Percentiles rank a stretch among this genome's conserved stretches.
phyloP scores from a whole-genome alignment of 2,797 vertebrate genomes.

The Sebastes melanostomus region DNA sequence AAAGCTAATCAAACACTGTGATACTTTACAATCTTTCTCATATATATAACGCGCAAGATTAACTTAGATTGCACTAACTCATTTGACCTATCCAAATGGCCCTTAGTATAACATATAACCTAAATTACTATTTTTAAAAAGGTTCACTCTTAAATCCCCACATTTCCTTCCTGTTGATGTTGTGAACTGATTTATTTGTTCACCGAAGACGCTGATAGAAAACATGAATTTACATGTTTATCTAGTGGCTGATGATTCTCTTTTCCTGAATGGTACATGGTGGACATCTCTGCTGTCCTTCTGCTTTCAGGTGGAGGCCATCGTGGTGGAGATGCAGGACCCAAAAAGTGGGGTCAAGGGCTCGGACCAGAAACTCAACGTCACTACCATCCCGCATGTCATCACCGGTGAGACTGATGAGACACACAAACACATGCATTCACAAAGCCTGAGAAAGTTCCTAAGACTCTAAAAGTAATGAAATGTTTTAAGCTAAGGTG shows the following conservation, averaged over 20 bases:
- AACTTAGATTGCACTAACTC: too few relatives aligned
- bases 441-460: background rate
- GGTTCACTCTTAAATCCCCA: background rate
- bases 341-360: conserved; percentile 85
- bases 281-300: background rate
- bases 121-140: background rate
- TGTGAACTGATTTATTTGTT: background rate
- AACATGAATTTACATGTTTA: background rate
- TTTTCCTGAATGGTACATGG: background rate
- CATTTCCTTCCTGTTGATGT: background rate
- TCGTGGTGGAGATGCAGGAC: conserved; percentile 93
- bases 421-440: background rate
- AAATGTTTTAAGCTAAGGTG: background rate
- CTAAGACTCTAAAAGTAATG: background rate
- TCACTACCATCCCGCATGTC: conserved; percentile 88
- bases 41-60: background rate
- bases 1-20: background rate
- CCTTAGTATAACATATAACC: too few relatives aligned
- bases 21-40: background rate
- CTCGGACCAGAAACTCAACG: conserved; percentile 86
- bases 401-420: conserved; percentile 83
- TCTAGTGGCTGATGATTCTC: background rate
- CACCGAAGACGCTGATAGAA: background rate
- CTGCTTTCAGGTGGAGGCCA: conserved; percentile 83
- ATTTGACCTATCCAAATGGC: too few relatives aligned